Evolutionary conservation across 2,113 vertebrate genomes (phyloP).

Genomic region (Engystomops pustulosus): DNA sequence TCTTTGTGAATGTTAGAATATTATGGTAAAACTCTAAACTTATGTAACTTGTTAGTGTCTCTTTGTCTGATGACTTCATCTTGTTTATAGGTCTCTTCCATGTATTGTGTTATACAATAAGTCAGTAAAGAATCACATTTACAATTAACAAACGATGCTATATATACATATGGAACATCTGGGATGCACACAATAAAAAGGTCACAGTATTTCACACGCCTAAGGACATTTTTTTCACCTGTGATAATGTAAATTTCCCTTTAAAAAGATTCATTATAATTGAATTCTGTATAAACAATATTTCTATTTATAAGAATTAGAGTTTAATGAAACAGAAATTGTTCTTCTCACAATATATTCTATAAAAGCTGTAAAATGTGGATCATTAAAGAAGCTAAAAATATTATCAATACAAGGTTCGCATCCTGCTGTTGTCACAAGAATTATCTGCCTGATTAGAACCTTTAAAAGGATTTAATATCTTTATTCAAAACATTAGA

Average conservation of each 20-base stretch:
- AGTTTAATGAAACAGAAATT: too few species aligned
- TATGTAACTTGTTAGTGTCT: slow-evolving; percentile 28
- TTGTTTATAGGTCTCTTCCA: slow-evolving; percentile 20
- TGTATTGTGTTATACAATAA: slow-evolving; percentile 26
- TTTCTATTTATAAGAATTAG: too few species aligned
- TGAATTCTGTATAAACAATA: background rate
- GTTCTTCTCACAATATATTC: too few species aligned
- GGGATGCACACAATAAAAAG: slow-evolving; percentile 1
- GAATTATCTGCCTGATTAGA: too few species aligned
- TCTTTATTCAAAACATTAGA: too few species aligned
- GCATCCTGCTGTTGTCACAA: too few species aligned
- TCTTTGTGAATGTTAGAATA: background rate
- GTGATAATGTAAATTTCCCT: background rate
- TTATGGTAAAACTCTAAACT: background rate
- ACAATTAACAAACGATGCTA: slow-evolving; percentile 23
- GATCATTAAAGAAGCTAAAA: too few species aligned
- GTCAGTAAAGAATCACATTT: slow-evolving; percentile 1
- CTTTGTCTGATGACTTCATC: slow-evolving; percentile 29
- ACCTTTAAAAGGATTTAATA: too few species aligned
- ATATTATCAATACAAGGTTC: too few species aligned
- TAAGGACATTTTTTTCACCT: background rate
- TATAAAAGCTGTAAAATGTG: too few species aligned
- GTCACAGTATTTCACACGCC: background rate
- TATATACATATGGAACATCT: slow-evolving; percentile 28
- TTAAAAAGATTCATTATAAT: background rate